Percentiles rank a stretch among this genome's conserved stretches.
Conservation (phyloP, 2,113 vertebrate species). For the Gymnogyps californianus region DNA sequence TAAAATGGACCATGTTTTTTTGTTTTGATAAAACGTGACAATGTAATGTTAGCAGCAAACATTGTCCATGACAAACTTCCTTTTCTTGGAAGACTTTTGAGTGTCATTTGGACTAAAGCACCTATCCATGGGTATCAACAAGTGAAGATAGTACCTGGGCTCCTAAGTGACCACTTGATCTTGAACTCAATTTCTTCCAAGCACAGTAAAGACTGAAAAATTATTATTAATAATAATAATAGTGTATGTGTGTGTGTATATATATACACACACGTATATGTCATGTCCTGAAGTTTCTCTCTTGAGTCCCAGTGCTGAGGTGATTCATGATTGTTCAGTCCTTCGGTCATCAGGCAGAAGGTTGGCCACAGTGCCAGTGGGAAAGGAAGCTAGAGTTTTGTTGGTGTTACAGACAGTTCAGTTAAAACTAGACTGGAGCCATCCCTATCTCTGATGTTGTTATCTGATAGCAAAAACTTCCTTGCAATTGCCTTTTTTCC, state of each 20-base stretch:
- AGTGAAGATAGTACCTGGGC: background rate
- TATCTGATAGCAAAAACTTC: background rate
- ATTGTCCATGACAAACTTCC: background rate
- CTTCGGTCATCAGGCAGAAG: background rate
- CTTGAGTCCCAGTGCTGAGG: background rate
- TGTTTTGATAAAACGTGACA: background rate
- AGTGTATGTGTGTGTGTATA: accelerated
- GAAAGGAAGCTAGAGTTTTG: background rate
- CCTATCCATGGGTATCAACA: background rate
- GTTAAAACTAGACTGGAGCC: background rate
- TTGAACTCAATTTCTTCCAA: background rate
- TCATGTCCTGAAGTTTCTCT: background rate
- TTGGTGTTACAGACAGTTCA: background rate
- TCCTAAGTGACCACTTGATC: background rate
- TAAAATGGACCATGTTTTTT: background rate
- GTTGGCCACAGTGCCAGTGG: background rate
- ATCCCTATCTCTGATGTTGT: background rate
- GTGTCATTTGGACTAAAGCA: background rate
- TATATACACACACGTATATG: accelerated
- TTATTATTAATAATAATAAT: background rate
- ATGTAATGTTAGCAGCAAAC: background rate
- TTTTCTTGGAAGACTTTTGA: background rate
- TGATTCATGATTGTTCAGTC: background rate
- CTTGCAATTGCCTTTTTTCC: background rate
- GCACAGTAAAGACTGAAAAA: background rate